Conservation (phyloP, 2,888 invertebrate genomes). For the Oeneis ivallda region DNA sequence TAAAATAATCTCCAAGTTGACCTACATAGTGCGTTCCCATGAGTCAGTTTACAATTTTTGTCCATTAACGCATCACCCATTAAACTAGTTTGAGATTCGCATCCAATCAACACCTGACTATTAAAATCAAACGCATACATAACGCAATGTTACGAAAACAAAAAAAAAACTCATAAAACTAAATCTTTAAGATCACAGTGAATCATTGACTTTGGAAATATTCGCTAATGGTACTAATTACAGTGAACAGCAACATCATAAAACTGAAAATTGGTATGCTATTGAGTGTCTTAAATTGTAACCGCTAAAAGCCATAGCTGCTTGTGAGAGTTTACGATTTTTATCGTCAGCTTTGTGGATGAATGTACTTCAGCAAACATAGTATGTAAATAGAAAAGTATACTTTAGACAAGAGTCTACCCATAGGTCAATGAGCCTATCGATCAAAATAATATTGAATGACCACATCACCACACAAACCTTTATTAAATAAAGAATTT, state of each 20-base stretch:
- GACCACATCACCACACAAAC: too few species aligned
- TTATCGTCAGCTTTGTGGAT: constrained; percentile 15
- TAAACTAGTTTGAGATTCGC: constrained; percentile 52
- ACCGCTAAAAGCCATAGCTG: constrained; percentile 16
- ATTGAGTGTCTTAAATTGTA: constrained; percentile 15
- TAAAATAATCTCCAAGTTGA: constrained; percentile 2
- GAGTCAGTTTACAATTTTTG: constrained; percentile 35
- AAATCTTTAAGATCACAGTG: constrained; percentile 50
- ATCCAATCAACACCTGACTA: constrained; percentile 61
- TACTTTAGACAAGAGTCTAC: background rate
- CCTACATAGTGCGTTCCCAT: constrained; percentile 19
- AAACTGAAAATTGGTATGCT: constrained; percentile 9
- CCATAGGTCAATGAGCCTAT: background rate
- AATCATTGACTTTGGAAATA: constrained; percentile 69
- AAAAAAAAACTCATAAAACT: constrained; percentile 41
- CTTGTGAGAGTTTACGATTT: background rate
- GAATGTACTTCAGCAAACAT: background rate
- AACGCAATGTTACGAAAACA: constrained; percentile 49
- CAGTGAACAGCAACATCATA: constrained; percentile 7
- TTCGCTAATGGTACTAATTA: constrained; percentile 46
- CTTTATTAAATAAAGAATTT: too few species aligned
- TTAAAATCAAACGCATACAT: constrained; percentile 56
- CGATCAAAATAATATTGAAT: background rate
- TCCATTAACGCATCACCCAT: constrained; percentile 35
- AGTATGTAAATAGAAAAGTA: background rate